Base-by-base conservation (phyloP, 2,113 vertebrate species). In the Urocolius indicus region DNA sequence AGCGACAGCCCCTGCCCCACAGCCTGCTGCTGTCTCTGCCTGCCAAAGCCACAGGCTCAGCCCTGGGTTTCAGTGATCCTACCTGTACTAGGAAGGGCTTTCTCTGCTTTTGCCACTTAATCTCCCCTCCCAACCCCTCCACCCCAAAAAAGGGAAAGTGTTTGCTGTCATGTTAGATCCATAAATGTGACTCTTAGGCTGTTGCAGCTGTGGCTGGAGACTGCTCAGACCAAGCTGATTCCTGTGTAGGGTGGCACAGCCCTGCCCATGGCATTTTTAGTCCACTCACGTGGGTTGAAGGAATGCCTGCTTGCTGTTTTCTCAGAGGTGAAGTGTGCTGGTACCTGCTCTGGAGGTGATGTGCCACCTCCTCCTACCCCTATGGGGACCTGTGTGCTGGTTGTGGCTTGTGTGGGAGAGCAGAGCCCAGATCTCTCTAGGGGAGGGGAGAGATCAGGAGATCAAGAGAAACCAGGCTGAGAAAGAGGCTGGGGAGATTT, bases 381-480 rank as follows among this genome's bases (percentile, higher is more conserved):
- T 0, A 48, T 16, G 4, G 52, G 38, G 69, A 75, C 15, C 0
- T 0, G 30, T 4, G 36, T 46, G 20, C n/a, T 2, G 2, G 48
- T 15, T 22, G 19, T 55, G 48, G 26, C 38, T 67, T 29, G 34
- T 8, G 20, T 18, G 38, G 67, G 63, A 89, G 13, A 49, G 32
- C 24, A 76, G 41, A 59, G 38, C 30, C 38, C 61, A 36, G 26
- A 54, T 24, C 61, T 43, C 78, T 63, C 11, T 5, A 17, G 16
- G 5, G 27, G 57, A 41, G 38, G 12, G 34, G 16, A 7, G 34
- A 71, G 58, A 69, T 29, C 49, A 63, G 43, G 30, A 67, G n/a
- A 59, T 38, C 58, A n/a, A 38, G 54, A 87, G 63, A 49, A 95
- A 61, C 5, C 20, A 68, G 49, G 32, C 32, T 80, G 67, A 52